Base-by-base conservation (phyloP, 2,113 vertebrate species). In the Miniopterus natalensis region DNA sequence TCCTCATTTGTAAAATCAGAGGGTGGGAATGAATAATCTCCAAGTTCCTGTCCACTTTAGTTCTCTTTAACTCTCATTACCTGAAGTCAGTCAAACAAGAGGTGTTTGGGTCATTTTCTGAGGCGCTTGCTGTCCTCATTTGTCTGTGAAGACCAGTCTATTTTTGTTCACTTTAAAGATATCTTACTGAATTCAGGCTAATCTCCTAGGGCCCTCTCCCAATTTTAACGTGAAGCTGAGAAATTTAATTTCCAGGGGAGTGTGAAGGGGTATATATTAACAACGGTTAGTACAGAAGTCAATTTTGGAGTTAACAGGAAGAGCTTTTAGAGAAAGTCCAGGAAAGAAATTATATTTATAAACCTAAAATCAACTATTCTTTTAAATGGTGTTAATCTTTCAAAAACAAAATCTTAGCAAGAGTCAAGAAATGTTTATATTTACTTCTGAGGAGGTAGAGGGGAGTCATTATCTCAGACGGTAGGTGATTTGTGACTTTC, bases 341-440 rank as follows among this genome's bases (percentile, higher is more conserved):
- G 49, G 42, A 94, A 71, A 93, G 4, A 89, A 93, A 86, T 79
- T 27, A 45, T 80, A 89, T 65, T 90, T 94, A 86, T 73, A 83
- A 89, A 92, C 27, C 17, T 84, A 73, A 95, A 97, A 70, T 73
- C 15, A 90, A 97, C 55, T 80, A 84, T 74, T 65, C 23, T 93
- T 92, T 96, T 61, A 92, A 92, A 73, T 57, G 25, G 47, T 23
- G 29, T 23, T 57, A 94, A 90, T 75, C 51, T 95, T 93, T 79
- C 85, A 57, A 92, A 94, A 90, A 92, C 66, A 77, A 96, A 94
- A 88, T 92, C 5, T 92, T 71, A 96, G 59, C n/a, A 71, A 95
- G 20, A 55, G 20, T 88, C 65, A 96, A 88, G 20, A 93, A 89
- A 83, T 84, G 45, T 36, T 89, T 88, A 71, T 71, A 78, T 40